These are phyloP conservation scores for Macrophya annulata DNA, from an alignment of 2,888 invertebrate species.

Conservation along the genomic window DNA sequence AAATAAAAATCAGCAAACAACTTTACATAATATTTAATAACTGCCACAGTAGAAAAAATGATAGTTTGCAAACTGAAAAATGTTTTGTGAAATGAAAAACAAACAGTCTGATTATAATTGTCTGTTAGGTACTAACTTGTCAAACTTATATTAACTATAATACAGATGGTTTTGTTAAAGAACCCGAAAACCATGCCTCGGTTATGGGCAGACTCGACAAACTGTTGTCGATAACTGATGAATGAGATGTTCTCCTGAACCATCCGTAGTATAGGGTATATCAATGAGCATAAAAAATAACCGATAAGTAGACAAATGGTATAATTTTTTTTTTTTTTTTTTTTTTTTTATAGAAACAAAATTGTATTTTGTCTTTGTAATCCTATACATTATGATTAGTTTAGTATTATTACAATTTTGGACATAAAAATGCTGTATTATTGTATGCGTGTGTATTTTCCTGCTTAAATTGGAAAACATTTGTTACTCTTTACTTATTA, in stretches of 20 bases:
- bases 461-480: conserved; percentile 50
- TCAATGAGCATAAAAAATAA: conserved; percentile 26
- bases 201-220: neutral
- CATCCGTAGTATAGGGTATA: conserved; percentile 48
- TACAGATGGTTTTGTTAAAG: conserved; percentile 26
- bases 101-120: neutral
- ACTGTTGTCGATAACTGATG: conserved; percentile 10
- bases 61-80: neutral
- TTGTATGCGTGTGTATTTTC: conserved; percentile 53
- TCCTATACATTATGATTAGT: conserved; percentile 55
- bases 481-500: conserved; percentile 38
- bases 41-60: conserved; percentile 9
- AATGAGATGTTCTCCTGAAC: conserved; percentile 6
- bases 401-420: conserved; percentile 50
- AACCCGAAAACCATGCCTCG: neutral
- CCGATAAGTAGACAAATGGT: conserved; percentile 49
- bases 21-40: conserved; percentile 5
- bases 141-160: neutral
- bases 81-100: neutral
- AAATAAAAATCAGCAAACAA: conserved; percentile 9
- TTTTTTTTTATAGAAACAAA: conserved; percentile 49
- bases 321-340: neutral
- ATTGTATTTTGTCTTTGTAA: conserved; percentile 51
- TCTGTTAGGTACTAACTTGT: neutral
- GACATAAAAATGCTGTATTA: conserved; percentile 54